A percentile compares a stretch with the other conserved stretches of the same genome.
Evolutionary conservation across 2,888 invertebrate genomes (phyloP).

Genomic region (Eupithecia exiguata): DNA sequence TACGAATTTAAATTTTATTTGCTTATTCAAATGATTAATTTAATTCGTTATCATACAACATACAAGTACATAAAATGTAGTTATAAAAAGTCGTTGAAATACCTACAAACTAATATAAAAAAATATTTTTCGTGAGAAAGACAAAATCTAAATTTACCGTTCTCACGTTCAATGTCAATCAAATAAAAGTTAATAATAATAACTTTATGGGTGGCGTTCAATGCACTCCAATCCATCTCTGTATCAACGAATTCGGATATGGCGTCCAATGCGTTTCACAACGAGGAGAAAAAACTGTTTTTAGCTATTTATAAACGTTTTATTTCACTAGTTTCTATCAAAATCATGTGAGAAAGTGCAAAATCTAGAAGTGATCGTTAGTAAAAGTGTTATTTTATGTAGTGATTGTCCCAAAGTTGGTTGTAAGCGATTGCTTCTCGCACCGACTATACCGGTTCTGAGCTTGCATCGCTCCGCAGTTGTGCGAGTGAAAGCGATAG

Average conservation of each 20-base stretch:
- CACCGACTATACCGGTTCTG: slow-evolving; percentile 67
- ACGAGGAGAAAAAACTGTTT: slow-evolving; percentile 70
- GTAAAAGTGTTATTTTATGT: slow-evolving; percentile 48
- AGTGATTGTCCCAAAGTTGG: slow-evolving; percentile 47
- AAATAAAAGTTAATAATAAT: background rate
- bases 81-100: background rate
- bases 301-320: slow-evolving; percentile 59
- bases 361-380: slow-evolving; percentile 28
- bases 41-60: too few relatives aligned
- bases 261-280: slow-evolving; percentile 76
- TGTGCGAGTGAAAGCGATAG: slow-evolving; percentile 64
- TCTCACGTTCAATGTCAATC: too few relatives aligned
- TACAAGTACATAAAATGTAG: too few relatives aligned
- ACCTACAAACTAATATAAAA: background rate
- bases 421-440: slow-evolving; percentile 61
- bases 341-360: slow-evolving; percentile 37
- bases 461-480: slow-evolving; percentile 50
- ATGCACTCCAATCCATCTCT: slow-evolving; percentile 61
- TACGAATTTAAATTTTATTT: background rate
- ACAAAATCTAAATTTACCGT: background rate
- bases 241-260: slow-evolving; percentile 73
- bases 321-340: slow-evolving; percentile 35
- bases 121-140: background rate
- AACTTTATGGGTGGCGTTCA: slow-evolving; percentile 1
- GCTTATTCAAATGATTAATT: background rate